Evolutionary conservation across 2,113 vertebrate genomes (phyloP), one percentile per base, ranked within the genome.

Genomic region (Peromyscus leucopus): DNA sequence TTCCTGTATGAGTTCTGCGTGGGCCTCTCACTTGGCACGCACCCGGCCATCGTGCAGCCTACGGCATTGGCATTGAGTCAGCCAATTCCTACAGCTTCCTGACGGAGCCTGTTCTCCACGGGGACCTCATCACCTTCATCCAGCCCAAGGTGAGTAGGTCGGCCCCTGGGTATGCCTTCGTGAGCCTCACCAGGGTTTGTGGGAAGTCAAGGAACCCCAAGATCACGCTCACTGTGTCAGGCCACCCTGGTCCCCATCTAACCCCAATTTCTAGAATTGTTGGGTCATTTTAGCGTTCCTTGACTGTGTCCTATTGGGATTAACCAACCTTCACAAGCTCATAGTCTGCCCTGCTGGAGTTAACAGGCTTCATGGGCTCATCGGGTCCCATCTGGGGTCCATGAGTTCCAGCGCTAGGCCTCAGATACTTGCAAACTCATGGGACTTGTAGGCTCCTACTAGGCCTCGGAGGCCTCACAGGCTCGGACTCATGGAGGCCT

Each of bases 1-100:
- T 99, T 99, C 98, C 98, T 99, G 79, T 98, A 99, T 5, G 99
- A 99, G 95, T 99, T 99, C 90, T 99, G 99, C 5, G 99, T 99
- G 97, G 99, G 99, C 0, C 98, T 99, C 72, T 99, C 99, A 4
- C 99, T 99, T 0, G 99, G 99, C 76, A 82, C 98, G 22, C 99
- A 99, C 71, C 98, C 99, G 0, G 99, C 99, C 97, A 99, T 99
- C 42, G 98, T 99, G 89, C 98, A 0, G 98, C 99, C 97, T 99
- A 99, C 4, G 99, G 99, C 92, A 99, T 99, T 2, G 99, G 99
- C 97, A 99, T 99, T 11, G 99, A 99, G 97, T 99, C 99, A 0
- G 96, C 98, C 19, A 98, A 98, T 71, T 99, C 99, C 97, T 99
- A 99, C 31, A 99, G 99, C 93, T 99, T 99, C 91, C 99, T 99